phyloP scores from a whole-genome alignment of 2,113 vertebrate genomes.

The Pluvianellus socialis region DNA sequence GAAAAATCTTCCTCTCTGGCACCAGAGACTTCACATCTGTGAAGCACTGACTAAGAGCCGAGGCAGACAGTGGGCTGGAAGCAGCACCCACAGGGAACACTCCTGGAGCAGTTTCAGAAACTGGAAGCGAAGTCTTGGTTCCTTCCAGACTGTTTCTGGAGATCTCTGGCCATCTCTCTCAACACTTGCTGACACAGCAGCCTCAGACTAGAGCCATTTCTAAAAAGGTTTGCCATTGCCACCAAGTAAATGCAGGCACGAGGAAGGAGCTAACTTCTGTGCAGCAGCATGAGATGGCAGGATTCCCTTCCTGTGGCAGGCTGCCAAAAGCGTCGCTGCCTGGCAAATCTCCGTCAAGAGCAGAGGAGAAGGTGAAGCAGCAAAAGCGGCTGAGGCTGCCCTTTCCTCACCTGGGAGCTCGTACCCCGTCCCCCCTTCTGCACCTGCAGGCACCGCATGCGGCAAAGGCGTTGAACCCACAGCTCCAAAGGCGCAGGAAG shows the following conservation, averaged over 20 bases:
- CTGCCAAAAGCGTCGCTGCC: not conserved
- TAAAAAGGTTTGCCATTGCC: not conserved
- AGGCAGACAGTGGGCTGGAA: not conserved
- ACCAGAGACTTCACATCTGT: slow-evolving; percentile 8
- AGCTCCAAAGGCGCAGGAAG: not conserved
- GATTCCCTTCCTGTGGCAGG: not conserved
- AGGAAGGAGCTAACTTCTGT: not conserved
- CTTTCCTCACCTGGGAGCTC: not conserved
- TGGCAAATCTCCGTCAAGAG: not conserved
- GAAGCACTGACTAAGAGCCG: not conserved
- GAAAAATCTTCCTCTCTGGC: not conserved
- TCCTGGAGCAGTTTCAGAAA: not conserved
- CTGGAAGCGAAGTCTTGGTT: not conserved
- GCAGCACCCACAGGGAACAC: not conserved
- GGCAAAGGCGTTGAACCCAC: not conserved
- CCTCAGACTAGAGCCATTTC: not conserved
- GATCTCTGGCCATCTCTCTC: not conserved
- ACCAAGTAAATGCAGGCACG: not conserved
- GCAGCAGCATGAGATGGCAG: not conserved
- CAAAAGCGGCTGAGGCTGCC: slow-evolving; percentile 10
- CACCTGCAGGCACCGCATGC: not conserved
- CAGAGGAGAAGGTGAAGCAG: not conserved
- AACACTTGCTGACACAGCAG: not conserved
- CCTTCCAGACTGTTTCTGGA: not conserved
- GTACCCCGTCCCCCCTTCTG: not conserved